These are phyloP conservation scores for Agrypnia vestita DNA, from an alignment of 1,140 invertebrate species.

Conservation along the genomic window DNA sequence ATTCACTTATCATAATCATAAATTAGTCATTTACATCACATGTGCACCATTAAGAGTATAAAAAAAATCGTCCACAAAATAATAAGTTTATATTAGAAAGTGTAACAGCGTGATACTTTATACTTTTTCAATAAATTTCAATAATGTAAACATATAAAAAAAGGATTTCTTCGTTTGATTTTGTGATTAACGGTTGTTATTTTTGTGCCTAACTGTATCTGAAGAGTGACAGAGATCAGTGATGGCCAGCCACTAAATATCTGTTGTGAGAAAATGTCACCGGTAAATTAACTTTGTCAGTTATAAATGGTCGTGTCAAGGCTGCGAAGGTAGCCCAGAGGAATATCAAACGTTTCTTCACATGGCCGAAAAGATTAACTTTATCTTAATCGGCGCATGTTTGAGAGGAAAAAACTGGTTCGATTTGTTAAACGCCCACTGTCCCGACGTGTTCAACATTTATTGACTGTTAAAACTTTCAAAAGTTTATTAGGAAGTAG, in stretches of 20 bases:
- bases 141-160: too few species aligned
- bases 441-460: not conserved
- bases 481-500: not conserved
- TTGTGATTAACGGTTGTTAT: not conserved
- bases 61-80: too few species aligned
- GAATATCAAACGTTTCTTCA: constrained; percentile 5
- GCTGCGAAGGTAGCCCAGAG: not conserved
- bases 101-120: too few species aligned
- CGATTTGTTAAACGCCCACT: constrained; percentile 16
- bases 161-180: too few species aligned
- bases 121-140: too few species aligned
- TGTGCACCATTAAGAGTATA: too few species aligned
- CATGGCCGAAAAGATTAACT: constrained; percentile 14
- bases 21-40: too few species aligned
- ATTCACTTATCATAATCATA: too few species aligned
- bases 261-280: constrained; percentile 24
- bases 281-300: constrained; percentile 12
- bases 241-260: constrained; percentile 1
- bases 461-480: not conserved
- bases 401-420: constrained; percentile 11
- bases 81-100: too few species aligned
- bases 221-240: constrained; percentile 11
- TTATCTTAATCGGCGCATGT: constrained; percentile 8
- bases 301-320: constrained; percentile 24
- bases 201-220: not conserved